Conservation (phyloP, 2,113 vertebrate genomes). For the Onychorhynchus coronatus region DNA sequence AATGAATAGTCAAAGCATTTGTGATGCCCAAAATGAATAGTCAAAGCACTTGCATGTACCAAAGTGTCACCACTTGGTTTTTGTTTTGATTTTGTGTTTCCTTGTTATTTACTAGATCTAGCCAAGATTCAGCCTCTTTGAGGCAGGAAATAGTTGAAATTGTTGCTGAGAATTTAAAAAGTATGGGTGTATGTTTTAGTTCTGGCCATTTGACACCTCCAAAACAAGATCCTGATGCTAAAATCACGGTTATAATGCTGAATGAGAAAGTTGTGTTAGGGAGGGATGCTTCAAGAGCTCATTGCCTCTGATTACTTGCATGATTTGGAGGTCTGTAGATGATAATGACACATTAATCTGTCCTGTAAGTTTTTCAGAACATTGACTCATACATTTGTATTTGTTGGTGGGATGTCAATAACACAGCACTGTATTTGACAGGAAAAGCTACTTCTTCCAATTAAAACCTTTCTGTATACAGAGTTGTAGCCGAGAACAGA, state of each 20-base stretch:
- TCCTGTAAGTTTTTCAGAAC: background rate
- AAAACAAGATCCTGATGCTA: background rate
- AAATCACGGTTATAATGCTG: background rate
- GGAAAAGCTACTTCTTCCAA: background rate
- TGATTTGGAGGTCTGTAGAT: background rate
- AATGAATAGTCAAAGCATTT: background rate
- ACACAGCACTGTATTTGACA: background rate
- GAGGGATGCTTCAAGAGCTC: background rate
- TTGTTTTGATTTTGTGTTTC: background rate
- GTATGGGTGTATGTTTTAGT: background rate
- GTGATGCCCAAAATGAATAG: no score
- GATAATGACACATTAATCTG: background rate
- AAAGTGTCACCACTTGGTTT: background rate
- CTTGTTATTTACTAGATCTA: background rate
- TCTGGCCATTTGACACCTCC: background rate
- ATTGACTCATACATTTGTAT: constrained; percentile 2
- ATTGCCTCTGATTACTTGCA: background rate
- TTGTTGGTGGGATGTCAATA: background rate
- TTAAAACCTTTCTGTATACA: background rate
- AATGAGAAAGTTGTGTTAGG: background rate
- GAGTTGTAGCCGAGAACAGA: background rate
- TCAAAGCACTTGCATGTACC: accelerated
- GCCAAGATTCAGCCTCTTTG: background rate
- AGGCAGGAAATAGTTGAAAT: background rate
- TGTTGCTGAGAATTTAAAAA: background rate